Base-by-base conservation (phyloP, 2,113 vertebrate species). In the Vulpes lagopus region DNA sequence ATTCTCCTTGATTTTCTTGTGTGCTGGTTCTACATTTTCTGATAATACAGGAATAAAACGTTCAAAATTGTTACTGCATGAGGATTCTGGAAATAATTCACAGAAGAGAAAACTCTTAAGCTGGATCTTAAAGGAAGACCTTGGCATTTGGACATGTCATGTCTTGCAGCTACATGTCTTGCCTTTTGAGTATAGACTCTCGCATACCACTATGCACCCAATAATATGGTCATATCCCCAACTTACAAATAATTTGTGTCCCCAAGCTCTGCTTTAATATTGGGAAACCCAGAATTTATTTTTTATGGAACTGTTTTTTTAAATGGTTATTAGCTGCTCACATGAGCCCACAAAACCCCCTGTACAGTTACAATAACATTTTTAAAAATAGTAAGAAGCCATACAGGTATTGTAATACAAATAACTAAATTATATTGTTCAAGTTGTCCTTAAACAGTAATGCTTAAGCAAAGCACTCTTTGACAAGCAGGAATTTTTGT, bases 1-100 rank as follows among this genome's bases (percentile, higher is more conserved):
- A 15, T 85, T 71, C 49, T 86, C 59, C 53, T 76, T 88, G 57
- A 59, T n/a, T 95, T 96, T 55, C 51, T 65, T 73, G 35, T 49
- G 27, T 80, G n/a, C 20, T 94, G 30, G 2, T 60, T 93, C 82
- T 89, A 64, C 22, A 30, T 74, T 94, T 43, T 95, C 38, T 92
- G 22, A 80, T 86, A 96, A 80, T 11, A 62, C 7, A 71, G 60
- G 20, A 81, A 65, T 65, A 53, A 92, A 93, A 93, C 17, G 43
- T 9, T 19, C 64, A 57, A 1, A 57, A 1, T 83, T 5, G 53
- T 9, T 62, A 64, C 51, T 64, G 11, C 2, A 4, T 87, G 53
- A 81, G 4, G 11, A 55, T 91, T 93, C 79, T 83, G 73, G 51
- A 96, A 94, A 83, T 25, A 60, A 22, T 84, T 93, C 49, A 79